phyloP scores from a whole-genome alignment of 2,888 invertebrate genomes.

The Agriotes lineatus region DNA sequence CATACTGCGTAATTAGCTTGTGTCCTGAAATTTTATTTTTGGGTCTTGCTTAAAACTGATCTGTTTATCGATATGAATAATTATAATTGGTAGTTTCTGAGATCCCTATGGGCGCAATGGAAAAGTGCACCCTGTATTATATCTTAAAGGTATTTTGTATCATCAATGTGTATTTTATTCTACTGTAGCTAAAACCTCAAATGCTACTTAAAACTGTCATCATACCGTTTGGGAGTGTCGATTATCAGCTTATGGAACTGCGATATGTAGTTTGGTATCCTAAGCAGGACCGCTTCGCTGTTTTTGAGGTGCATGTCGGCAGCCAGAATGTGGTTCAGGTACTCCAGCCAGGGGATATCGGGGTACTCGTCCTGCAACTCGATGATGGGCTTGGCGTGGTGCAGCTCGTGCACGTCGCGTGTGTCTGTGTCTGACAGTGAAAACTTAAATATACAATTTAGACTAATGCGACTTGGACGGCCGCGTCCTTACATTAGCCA shows the following conservation, averaged over 20 bases:
- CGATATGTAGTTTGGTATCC: conserved; percentile 65
- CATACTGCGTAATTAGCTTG: conserved; percentile 91
- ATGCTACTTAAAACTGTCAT: no score
- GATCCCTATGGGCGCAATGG: no score
- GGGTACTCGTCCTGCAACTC: conserved; percentile 65
- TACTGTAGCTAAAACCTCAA: no score
- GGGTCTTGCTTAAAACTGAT: no score
- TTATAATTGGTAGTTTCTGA: no score
- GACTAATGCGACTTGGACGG: background rate
- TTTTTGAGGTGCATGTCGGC: conserved; percentile 53
- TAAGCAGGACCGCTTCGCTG: conserved; percentile 67
- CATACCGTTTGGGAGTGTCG: no score
- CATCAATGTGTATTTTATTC: no score
- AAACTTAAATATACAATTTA: conserved; percentile 49
- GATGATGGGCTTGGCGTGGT: conserved; percentile 68
- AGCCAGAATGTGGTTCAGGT: conserved; percentile 65
- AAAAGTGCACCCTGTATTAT: no score
- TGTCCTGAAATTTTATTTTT: conserved; percentile 65
- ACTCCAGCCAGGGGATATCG: conserved; percentile 64
- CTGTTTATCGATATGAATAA: no score
- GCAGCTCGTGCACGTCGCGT: conserved; percentile 44
- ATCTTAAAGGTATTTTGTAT: no score
- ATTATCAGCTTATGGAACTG: conserved; percentile 59
- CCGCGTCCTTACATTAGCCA: conserved; percentile 42
- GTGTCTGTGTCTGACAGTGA: conserved; percentile 42